Percentiles rank a stretch among this genome's conserved stretches.
Evolutionary conservation across 2,888 invertebrate genomes (phyloP).

Genomic region (Lapara coniferarum): DNA sequence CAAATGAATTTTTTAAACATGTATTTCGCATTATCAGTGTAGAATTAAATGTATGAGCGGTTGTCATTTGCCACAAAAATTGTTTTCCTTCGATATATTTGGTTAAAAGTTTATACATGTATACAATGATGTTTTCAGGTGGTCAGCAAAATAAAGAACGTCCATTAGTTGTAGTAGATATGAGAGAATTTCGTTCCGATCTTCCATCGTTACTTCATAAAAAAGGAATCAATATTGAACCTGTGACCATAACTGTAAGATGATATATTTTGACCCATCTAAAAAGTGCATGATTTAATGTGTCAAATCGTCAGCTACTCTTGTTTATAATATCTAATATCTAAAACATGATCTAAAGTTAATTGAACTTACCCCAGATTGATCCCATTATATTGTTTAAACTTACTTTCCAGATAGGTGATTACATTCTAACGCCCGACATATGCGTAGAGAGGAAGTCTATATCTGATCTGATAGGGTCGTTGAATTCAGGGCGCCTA

Average conservation of each 20-base stretch:
- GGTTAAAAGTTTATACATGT: not conserved
- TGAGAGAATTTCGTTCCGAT: conserved; percentile 98
- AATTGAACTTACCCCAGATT: too few relatives aligned
- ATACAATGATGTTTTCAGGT: conserved; percentile 55
- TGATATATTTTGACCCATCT: not conserved
- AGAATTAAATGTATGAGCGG: too few relatives aligned
- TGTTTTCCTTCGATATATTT: too few relatives aligned
- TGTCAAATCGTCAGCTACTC: too few relatives aligned
- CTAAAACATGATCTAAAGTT: too few relatives aligned
- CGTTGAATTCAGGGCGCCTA: conserved; percentile 96
- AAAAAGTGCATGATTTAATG: too few relatives aligned
- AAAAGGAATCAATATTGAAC: conserved; percentile 94
- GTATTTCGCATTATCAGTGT: too few relatives aligned
- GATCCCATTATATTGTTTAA: too few relatives aligned
- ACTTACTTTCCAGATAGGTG: conserved; percentile 89
- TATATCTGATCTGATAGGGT: conserved; percentile 97
- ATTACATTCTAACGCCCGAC: conserved; percentile 98
- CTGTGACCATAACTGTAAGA: conserved; percentile 69
- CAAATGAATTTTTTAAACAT: too few relatives aligned
- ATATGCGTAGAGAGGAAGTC: conserved; percentile 99
- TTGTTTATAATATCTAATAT: too few relatives aligned
- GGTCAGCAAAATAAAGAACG: conserved; percentile 72
- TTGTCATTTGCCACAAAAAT: too few relatives aligned
- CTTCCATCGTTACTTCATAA: conserved; percentile 96
- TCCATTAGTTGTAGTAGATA: conserved; percentile 93